Percentiles rank a stretch among this genome's conserved stretches.
Evolutionary conservation across 2,797 vertebrate species (phyloP).

Genomic region (Chiroxiphia lanceolata): DNA sequence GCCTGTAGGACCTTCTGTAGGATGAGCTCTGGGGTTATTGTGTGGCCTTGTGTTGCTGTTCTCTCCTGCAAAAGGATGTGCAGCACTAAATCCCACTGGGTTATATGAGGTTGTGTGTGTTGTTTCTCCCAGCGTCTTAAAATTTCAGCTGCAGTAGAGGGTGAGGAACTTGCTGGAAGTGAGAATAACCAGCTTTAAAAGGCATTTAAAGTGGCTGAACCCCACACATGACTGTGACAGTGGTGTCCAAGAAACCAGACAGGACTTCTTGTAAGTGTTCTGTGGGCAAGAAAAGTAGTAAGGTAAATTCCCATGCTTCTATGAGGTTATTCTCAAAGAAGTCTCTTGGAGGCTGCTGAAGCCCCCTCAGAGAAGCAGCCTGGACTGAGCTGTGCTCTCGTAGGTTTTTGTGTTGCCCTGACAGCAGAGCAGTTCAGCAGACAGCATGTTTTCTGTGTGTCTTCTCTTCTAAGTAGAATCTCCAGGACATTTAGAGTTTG

Average conservation of each 20-base stretch:
- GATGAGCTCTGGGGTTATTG: neutral
- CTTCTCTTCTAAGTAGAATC: neutral
- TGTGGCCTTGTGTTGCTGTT: neutral
- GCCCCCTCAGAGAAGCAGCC: neutral
- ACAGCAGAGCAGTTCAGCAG: neutral
- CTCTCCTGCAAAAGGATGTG: neutral
- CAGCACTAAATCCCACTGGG: neutral
- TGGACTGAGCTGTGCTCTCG: neutral
- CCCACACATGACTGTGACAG: accelerated
- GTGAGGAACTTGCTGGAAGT: neutral
- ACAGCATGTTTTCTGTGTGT: neutral
- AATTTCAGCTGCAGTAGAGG: neutral
- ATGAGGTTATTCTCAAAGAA: neutral
- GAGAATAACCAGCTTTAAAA: neutral
- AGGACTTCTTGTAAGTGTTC: neutral
- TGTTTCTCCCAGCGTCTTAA: neutral
- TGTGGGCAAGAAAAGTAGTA: neutral
- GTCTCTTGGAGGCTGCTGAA: neutral
- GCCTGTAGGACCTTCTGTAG: neutral
- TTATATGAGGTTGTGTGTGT: neutral
- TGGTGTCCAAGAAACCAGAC: neutral
- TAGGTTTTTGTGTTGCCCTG: accelerated
- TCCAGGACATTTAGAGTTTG: neutral
- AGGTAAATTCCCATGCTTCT: neutral
- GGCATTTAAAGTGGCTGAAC: neutral